Conservation (phyloP, 2,797 vertebrate genomes). For the Sebastolobus alascanus region DNA sequence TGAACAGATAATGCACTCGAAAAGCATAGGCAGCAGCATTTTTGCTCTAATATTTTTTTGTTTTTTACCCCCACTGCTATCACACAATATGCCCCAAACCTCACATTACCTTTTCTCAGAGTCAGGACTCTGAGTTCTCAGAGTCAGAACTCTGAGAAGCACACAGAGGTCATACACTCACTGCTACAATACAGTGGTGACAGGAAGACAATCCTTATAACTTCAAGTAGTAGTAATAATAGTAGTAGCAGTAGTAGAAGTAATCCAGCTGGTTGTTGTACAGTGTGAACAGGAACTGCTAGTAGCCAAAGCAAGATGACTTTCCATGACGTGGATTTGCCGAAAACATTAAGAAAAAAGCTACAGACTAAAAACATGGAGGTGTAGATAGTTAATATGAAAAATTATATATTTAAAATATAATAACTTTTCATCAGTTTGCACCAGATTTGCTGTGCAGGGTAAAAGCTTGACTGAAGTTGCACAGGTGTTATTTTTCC, state of each 20-base stretch:
- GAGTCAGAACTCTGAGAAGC: too few relatives aligned
- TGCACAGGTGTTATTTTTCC: not conserved
- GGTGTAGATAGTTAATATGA: not conserved
- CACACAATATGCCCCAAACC: too few relatives aligned
- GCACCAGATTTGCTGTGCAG: not conserved
- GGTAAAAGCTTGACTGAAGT: not conserved
- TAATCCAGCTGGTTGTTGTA: constrained; percentile 6
- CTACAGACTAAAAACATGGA: not conserved
- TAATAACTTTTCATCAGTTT: not conserved
- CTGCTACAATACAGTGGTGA: not conserved
- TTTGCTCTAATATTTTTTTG: too few relatives aligned
- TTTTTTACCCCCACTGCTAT: too few relatives aligned
- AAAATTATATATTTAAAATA: too few relatives aligned
- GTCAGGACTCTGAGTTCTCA: too few relatives aligned
- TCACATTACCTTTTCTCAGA: too few relatives aligned
- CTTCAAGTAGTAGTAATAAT: not conserved
- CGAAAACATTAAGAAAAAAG: not conserved
- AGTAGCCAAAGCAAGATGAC: not conserved
- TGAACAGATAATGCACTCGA: too few relatives aligned
- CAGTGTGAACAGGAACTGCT: not conserved
- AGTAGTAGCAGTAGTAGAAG: not conserved
- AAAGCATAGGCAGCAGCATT: too few relatives aligned
- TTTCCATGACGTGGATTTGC: not conserved
- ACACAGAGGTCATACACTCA: not conserved
- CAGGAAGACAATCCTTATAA: not conserved